Conservation (phyloP, 2,113 vertebrate species). For the Cyanoliseus patagonus region DNA sequence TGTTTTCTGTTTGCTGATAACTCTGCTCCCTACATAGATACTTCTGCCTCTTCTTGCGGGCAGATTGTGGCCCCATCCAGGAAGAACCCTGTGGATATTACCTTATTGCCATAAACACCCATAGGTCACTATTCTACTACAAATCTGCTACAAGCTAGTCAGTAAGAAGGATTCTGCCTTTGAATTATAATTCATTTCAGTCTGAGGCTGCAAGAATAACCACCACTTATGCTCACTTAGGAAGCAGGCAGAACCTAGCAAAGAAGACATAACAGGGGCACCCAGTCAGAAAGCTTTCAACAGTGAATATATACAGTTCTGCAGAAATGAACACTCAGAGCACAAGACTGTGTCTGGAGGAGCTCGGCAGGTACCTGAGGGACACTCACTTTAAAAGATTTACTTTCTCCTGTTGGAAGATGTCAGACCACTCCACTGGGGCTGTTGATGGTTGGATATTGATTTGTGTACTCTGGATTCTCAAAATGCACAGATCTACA, state of each 20-base stretch:
- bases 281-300: background rate
- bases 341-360: background rate
- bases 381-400: background rate
- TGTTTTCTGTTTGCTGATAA: background rate
- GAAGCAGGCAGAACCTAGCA: background rate
- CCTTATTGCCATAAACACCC: background rate
- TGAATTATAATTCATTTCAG: background rate
- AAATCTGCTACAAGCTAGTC: background rate
- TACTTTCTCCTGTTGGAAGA: background rate
- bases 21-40: background rate
- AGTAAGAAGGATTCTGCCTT: background rate
- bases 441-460: background rate
- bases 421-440: background rate
- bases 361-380: background rate
- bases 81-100: background rate
- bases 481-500: accelerated
- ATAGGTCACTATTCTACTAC: background rate
- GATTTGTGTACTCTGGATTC: background rate
- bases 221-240: background rate
- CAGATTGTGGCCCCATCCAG: background rate
- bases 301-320: background rate
- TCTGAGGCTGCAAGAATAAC: background rate
- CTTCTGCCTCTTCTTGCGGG: background rate
- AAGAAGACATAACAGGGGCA: background rate
- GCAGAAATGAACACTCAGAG: background rate